Evolutionary conservation across 2,113 vertebrate genomes (phyloP).

Genomic region (Cynoglossus semilaevis): DNA sequence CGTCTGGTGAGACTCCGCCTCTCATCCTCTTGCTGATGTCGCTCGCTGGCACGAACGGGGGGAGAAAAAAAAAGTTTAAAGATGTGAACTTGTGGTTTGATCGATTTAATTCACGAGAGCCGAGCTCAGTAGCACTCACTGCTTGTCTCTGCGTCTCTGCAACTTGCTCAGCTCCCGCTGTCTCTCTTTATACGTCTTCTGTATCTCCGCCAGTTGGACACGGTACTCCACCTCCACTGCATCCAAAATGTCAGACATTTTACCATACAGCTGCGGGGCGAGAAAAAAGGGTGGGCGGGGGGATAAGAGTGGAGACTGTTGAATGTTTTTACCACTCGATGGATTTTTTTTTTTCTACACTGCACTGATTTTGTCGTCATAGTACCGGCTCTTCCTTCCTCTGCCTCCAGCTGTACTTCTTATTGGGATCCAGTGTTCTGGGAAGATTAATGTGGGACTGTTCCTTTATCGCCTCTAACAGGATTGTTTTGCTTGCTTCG

Average conservation of each 20-base stretch:
- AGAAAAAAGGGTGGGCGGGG: too few species aligned
- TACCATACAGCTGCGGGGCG: conserved; percentile 83
- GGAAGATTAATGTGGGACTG: conserved; percentile 86
- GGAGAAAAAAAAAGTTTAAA: background rate
- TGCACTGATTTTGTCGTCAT: background rate
- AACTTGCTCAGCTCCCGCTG: conserved; percentile 91
- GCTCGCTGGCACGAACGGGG: conserved; percentile 60
- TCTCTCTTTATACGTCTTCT: conserved; percentile 92
- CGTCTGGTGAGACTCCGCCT: conserved; percentile 88
- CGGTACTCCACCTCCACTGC: conserved; percentile 91
- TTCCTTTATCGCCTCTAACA: conserved; percentile 88
- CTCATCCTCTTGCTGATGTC: conserved; percentile 85
- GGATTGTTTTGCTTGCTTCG: conserved; percentile 87
- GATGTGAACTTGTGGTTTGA: background rate
- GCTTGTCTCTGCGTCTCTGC: conserved; percentile 87
- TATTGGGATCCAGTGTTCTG: conserved; percentile 88
- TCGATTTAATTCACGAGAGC: background rate
- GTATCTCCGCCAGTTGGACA: conserved; percentile 89
- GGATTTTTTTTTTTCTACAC: background rate
- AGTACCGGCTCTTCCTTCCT: conserved; percentile 92
- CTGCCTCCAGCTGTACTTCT: conserved; percentile 98
- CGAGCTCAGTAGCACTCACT: conserved; percentile 76
- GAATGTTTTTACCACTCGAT: background rate
- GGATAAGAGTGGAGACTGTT: background rate
- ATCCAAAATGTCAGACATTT: conserved; percentile 87